Conservation (phyloP, 2,113 vertebrate genomes). For the Carassius auratus region DNA sequence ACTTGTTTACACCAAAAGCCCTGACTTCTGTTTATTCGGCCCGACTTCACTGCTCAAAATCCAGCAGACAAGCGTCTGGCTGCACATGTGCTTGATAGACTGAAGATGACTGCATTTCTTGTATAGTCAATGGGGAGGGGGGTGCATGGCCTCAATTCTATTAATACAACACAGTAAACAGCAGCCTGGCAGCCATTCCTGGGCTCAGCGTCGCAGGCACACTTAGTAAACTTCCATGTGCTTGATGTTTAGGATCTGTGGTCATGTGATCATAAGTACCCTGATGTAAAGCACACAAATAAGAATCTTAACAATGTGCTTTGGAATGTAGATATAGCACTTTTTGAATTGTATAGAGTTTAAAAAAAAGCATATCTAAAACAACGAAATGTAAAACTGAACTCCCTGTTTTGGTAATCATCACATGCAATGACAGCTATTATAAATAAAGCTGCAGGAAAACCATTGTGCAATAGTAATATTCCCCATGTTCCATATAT, state of each 20-base stretch:
- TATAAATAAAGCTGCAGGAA: not conserved
- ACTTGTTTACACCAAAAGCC: constrained; percentile 43
- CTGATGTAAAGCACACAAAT: constrained; percentile 5
- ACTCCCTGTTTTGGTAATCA: not conserved
- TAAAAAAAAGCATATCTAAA: not conserved
- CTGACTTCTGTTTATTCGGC: constrained; percentile 7
- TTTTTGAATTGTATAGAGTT: not conserved
- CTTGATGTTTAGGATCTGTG: not conserved
- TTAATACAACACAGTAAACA: constrained; percentile 78
- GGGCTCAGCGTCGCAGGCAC: not conserved
- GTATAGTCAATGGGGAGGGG: constrained; percentile 70
- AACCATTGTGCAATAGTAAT: constrained; percentile 4
- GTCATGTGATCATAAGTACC: constrained; percentile 21
- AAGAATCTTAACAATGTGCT: not conserved
- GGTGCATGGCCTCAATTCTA: constrained; percentile 83
- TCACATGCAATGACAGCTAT: not conserved
- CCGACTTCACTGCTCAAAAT: not conserved
- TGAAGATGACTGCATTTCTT: constrained; percentile 65
- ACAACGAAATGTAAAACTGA: not conserved
- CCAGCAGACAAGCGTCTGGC: constrained; percentile 7
- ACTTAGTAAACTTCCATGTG: not conserved
- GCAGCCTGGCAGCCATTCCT: constrained; percentile 11
- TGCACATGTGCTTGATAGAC: constrained; percentile 54
- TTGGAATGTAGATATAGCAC: not conserved
- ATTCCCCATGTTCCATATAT: not conserved